Conservation (phyloP, 2,888 invertebrate genomes). For the Drosophila pseudotakahashii region DNA sequence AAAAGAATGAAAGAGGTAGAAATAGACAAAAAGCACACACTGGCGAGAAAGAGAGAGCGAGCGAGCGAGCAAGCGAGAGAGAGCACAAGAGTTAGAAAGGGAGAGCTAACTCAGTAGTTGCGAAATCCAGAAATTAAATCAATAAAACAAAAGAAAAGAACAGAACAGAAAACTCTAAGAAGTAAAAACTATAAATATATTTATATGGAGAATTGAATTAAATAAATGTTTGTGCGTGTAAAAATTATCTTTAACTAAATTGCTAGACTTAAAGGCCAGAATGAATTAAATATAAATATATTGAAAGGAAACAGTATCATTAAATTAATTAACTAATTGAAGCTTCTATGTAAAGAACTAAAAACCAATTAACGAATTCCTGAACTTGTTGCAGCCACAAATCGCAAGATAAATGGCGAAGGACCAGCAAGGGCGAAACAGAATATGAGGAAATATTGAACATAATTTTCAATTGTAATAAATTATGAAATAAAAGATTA, state of each 20-base stretch:
- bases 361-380: conserved; percentile 58
- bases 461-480: conserved; percentile 83
- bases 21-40: conserved; percentile 16
- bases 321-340: conserved; percentile 79
- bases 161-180: conserved; percentile 19
- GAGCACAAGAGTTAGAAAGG: conserved; percentile 29
- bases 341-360: conserved; percentile 80
- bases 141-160: conserved; percentile 23
- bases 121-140: conserved; percentile 49
- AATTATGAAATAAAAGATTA: conserved; percentile 82
- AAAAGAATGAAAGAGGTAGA: conserved; percentile 22
- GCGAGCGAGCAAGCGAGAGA: conserved; percentile 42
- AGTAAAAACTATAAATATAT: conserved; percentile 62
- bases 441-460: conserved; percentile 70
- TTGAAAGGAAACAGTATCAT: conserved; percentile 69
- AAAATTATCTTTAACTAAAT: conserved; percentile 79
- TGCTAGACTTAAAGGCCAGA: conserved; percentile 68
- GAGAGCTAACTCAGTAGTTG: conserved; percentile 56
- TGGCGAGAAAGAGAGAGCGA: conserved; percentile 11
- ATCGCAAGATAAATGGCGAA: conserved; percentile 39
- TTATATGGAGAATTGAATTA: conserved; percentile 71
- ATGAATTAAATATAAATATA: conserved; percentile 64
- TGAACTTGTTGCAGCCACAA: conserved; percentile 48
- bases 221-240: conserved; percentile 81
- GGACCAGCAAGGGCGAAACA: conserved; percentile 36